These are phyloP conservation scores for Phocides pigmalion DNA, from an alignment of 1,140 invertebrate genomes.

Conservation along the genomic window DNA sequence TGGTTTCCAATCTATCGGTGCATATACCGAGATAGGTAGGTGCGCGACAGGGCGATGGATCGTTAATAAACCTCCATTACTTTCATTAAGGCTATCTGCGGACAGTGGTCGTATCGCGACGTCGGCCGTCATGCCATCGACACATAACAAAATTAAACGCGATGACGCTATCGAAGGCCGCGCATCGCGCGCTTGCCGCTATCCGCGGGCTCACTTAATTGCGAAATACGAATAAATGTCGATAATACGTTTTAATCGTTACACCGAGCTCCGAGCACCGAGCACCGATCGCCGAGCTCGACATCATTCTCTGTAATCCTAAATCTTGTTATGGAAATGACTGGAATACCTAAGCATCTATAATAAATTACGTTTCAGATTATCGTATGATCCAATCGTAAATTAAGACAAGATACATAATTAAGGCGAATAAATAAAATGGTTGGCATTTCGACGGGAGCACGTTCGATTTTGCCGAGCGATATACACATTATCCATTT, in stretches of 20 bases:
- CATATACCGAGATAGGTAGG: constrained; percentile 54
- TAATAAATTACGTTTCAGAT: constrained; percentile 82
- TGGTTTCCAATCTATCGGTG: constrained; percentile 70
- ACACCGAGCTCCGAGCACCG: constrained; percentile 49
- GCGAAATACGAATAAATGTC: constrained; percentile 74
- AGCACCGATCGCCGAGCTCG: constrained; percentile 52
- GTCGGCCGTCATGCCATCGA: constrained; percentile 74
- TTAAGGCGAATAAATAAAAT: constrained; percentile 84
- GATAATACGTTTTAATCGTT: constrained; percentile 77
- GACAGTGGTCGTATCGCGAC: constrained; percentile 74
- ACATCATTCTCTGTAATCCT: constrained; percentile 73
- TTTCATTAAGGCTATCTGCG: constrained; percentile 81
- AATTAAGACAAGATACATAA: constrained; percentile 84
- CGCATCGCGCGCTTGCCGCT: constrained; percentile 60
- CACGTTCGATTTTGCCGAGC: constrained; percentile 75
- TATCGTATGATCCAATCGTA: constrained; percentile 84
- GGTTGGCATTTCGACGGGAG: constrained; percentile 82
- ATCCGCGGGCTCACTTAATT: constrained; percentile 71
- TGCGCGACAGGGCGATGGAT: constrained; percentile 65
- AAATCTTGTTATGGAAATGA: constrained; percentile 81
- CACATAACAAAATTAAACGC: constrained; percentile 79
- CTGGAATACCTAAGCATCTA: constrained; percentile 78
- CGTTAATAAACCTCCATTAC: constrained; percentile 82
- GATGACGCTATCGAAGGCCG: constrained; percentile 77
- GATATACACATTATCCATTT: constrained; percentile 68